Evolutionary conservation across 2,888 invertebrate genomes (phyloP).

Genomic region (Sepiola atlantica): DNA sequence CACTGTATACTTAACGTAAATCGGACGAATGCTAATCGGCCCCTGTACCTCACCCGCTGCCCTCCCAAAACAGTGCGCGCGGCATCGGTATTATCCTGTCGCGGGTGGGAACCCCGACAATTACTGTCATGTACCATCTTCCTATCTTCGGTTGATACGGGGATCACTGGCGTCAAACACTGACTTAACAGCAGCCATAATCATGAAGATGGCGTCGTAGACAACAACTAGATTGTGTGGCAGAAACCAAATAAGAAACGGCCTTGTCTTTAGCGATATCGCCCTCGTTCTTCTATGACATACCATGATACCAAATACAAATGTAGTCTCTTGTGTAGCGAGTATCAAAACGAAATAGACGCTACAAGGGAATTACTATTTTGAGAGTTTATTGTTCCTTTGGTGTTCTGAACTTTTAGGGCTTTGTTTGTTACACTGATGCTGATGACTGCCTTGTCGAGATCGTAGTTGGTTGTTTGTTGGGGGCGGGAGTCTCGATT

Average conservation of each 20-base stretch:
- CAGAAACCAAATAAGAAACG: neutral
- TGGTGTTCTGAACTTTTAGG: too few species aligned
- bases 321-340: too few species aligned
- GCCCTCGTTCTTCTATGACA: neutral
- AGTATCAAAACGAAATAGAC: too few species aligned
- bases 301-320: too few species aligned
- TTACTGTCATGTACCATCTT: slow-evolving; percentile 32
- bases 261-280: neutral
- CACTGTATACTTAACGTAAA: neutral
- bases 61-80: neutral
- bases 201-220: slow-evolving; percentile 20
- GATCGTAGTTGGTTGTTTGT: too few species aligned
- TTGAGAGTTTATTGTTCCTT: too few species aligned
- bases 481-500: too few species aligned
- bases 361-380: too few species aligned
- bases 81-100: slow-evolving; percentile 9
- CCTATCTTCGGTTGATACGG: neutral
- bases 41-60: neutral
- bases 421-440: too few species aligned
- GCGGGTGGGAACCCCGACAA: slow-evolving; percentile 9
- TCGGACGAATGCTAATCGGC: neutral
- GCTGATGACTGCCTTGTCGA: too few species aligned
- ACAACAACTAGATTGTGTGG: neutral
- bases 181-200: neutral
- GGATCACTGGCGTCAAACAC: neutral